phyloP scores from a whole-genome alignment of 2,113 vertebrate species.

The Dicrurus megarhynchus region DNA sequence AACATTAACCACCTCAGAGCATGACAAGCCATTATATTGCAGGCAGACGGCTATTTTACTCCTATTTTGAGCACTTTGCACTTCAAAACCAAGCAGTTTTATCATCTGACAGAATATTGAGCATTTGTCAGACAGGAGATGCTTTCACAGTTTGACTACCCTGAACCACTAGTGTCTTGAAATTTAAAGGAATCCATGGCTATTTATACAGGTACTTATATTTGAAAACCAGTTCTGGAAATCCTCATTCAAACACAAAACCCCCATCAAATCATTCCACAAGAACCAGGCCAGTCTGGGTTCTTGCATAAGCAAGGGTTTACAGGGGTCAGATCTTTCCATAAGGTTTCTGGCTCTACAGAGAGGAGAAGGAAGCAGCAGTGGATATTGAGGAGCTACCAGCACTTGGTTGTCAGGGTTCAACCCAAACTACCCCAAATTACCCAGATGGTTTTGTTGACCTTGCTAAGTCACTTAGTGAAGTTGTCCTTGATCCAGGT shows the following conservation, averaged over 20 bases:
- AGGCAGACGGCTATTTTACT: neutral
- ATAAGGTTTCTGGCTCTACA: neutral
- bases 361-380: neutral
- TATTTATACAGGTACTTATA: neutral
- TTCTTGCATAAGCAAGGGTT: neutral
- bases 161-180: neutral
- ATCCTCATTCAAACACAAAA: neutral
- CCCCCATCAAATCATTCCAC: fast-evolving
- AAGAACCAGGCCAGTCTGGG: neutral
- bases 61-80: neutral
- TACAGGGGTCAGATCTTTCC: neutral
- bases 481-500: neutral
- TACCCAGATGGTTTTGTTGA: neutral
- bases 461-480: neutral
- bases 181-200: neutral
- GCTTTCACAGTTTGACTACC: neutral
- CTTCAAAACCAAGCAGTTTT: neutral
- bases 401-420: neutral
- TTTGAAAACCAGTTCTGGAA: neutral
- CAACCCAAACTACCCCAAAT: neutral
- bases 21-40: neutral
- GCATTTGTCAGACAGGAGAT: neutral
- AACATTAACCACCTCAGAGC: neutral
- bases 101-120: neutral
- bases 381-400: neutral